Evolutionary conservation across 2,888 invertebrate genomes (phyloP), one percentile per base, ranked within the genome.

Genomic region (Aphidoletes aphidimyza): DNA sequence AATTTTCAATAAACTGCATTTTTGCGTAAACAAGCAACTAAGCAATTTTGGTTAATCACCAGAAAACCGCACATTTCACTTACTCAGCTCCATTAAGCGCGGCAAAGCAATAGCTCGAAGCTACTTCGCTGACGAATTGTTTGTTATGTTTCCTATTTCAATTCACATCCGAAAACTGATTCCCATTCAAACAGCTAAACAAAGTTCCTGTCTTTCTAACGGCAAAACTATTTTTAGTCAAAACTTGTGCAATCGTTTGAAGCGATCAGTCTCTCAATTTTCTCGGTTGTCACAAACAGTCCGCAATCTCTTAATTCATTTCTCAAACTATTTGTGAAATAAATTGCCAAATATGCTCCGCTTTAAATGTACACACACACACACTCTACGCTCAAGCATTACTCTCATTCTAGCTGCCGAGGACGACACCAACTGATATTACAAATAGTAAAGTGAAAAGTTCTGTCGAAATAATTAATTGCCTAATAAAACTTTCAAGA

Each of bases 281-380:
- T 69, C 69, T 69, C 69, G 69, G 69, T 34, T 69, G 69, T 69
- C 69, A 69, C 69, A 69, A 69, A 69, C 69, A 69, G 69, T 69
- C 34, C 69, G 34, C 69, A 69, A 69, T 69, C 69, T 69, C 69
- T 69, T 34, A 69, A 69, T 30, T 69, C 69, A 69, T 69, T 69
- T 69, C 69, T 30, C 69, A 34, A 69, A 17, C 69, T 69, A 30
- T 30, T 69, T 30, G 30, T 14, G 14, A 17, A 69, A 30, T 54
- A 34, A 69, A 30, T 30, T 30, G 69, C 69, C 11, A 30, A 69
- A 11, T 69, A 30, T 69, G 26, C 69, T n/a, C n/a, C 26, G 54
- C 3, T 54, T 54, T 22, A 26, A 47, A 54, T 54, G 26, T 54
- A 26, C 54, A 54, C 5, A 30, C n/a, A n/a, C n/a, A n/a, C n/a